A percentile compares a stretch with the other conserved stretches of the same genome.
Conservation (phyloP, 2,113 vertebrate species). For the cat (Felis catus) region F.catus_Fca126_mat1.0 CM031420.1:106097001-106097500, state of each 20-base stretch:
- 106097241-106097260: background rate
- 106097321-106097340: background rate
- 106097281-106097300: slow-evolving; percentile 25
- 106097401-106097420: background rate
- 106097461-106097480: background rate
- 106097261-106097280: slow-evolving; percentile 28
- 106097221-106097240: background rate
- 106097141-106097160: slow-evolving; percentile 11
- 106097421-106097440: background rate
- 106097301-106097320: slow-evolving; percentile 43
- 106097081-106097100: no score
- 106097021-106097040: no score
- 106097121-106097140: slow-evolving; percentile 17
- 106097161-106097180: background rate
- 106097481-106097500: slow-evolving; percentile 16
- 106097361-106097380: slow-evolving; percentile 25
- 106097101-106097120: background rate
- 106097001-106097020: no score
- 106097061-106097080: no score
- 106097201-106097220: slow-evolving; percentile 35
- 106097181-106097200: background rate
- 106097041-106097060: no score
- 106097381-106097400: background rate
- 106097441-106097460: background rate
- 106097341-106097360: slow-evolving; percentile 10